Percentiles rank a stretch among this genome's conserved stretches.
These are phyloP conservation scores for Philereme transversata DNA, from an alignment of 2,888 invertebrate species.

Conservation along the genomic window DNA sequence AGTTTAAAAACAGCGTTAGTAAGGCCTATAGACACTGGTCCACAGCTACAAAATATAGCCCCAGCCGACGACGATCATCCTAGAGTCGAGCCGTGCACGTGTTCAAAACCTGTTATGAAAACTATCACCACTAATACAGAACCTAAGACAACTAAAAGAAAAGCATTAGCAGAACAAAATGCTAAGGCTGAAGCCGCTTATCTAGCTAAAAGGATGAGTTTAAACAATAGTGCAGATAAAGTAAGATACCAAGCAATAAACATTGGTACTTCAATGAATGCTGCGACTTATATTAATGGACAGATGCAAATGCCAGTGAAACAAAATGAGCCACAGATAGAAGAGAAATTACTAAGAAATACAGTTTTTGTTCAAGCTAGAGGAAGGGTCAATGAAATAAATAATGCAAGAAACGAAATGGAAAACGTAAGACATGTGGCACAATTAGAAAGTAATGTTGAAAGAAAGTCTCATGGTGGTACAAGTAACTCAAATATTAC, in stretches of 20 bases:
- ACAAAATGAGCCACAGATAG: conserved; percentile 24
- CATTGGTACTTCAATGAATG: not conserved
- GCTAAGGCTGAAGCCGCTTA: conserved; percentile 6
- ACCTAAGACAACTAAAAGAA: conserved; percentile 11
- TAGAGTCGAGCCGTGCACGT: not conserved
- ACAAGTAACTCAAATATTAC: not conserved
- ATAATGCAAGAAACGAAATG: not conserved
- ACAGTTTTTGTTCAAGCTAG: conserved; percentile 75
- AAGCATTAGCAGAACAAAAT: conserved; percentile 10
- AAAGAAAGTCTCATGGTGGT: not conserved
- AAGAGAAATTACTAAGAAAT: conserved; percentile 69
- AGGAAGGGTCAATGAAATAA: conserved; percentile 50
- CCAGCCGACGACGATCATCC: conserved; percentile 11
- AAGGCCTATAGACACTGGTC: conserved; percentile 32
- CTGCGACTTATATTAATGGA: not conserved
- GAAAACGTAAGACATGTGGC: not conserved
- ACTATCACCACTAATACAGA: conserved; percentile 19
- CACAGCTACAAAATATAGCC: conserved; percentile 10
- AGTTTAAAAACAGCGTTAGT: conserved; percentile 42
- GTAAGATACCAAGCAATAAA: not conserved
- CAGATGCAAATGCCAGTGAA: not conserved
- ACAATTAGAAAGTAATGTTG: not conserved
- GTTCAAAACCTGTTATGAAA: conserved; percentile 19
- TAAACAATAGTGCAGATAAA: conserved; percentile 28
- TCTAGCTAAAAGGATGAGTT: conserved; percentile 1